phyloP scores from a whole-genome alignment of 1,140 invertebrate genomes.

The Asobara japonica region DNA sequence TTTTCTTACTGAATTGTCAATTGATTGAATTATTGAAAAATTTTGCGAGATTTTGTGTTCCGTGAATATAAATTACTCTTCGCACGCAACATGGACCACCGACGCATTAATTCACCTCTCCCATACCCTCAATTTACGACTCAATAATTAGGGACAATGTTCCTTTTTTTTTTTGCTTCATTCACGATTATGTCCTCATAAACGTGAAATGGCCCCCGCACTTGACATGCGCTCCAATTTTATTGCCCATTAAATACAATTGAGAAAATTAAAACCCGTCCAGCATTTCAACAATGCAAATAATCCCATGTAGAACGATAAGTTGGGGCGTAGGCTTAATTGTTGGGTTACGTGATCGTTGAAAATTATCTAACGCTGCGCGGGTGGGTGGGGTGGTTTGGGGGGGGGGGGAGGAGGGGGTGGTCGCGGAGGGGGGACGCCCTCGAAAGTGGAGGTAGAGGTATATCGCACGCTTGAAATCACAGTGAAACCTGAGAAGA shows the following conservation, averaged over 20 bases:
- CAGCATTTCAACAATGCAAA: background rate
- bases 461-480: background rate
- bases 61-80: too few species aligned
- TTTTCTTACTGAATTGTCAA: too few species aligned
- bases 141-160: background rate
- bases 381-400: too few species aligned
- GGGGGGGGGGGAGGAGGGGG: too few species aligned
- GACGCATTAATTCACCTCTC: background rate
- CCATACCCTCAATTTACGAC: too few species aligned
- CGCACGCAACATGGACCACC: background rate
- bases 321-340: conserved; percentile 7
- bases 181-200: background rate
- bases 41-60: too few species aligned
- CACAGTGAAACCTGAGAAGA: conserved; percentile 5
- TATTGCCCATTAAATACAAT: conserved; percentile 4
- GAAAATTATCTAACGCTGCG: background rate
- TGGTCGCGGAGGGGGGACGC: background rate
- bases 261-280: conserved; percentile 1
- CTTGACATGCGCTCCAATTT: background rate
- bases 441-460: conserved; percentile 2
- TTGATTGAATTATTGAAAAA: too few species aligned
- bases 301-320: background rate
- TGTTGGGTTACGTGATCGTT: conserved; percentile 17
- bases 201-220: background rate
- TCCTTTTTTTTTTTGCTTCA: background rate